Evolutionary conservation across 2,888 invertebrate genomes (phyloP).

Genomic region (Argyresthia albistria): DNA sequence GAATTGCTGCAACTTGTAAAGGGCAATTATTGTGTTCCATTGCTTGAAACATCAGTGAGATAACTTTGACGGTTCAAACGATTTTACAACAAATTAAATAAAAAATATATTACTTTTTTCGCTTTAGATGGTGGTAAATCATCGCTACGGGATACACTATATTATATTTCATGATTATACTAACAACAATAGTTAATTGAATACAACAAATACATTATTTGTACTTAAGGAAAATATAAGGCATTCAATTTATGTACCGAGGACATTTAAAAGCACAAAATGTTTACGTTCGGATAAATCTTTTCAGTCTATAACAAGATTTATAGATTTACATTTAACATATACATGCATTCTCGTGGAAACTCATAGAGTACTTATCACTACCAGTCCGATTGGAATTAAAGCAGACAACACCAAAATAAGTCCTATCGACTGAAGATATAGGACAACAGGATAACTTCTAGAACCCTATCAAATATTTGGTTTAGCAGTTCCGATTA

Average conservation of each 20-base stretch:
- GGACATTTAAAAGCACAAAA: background rate
- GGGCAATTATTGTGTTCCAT: background rate
- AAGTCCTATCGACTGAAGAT: no score
- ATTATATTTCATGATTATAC: slow-evolving; percentile 5
- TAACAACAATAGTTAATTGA: slow-evolving; percentile 19
- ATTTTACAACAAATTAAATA: background rate
- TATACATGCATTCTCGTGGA: background rate
- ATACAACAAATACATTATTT: slow-evolving; percentile 32
- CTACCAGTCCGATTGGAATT: no score
- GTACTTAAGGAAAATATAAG: slow-evolving; percentile 50
- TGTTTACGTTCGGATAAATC: background rate
- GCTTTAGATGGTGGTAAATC: slow-evolving; percentile 9
- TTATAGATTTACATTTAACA: background rate
- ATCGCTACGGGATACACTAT: slow-evolving; percentile 19
- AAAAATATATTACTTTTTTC: background rate
- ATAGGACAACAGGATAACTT: no score
- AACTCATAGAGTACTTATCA: background rate
- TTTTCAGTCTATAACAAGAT: slow-evolving; percentile 1
- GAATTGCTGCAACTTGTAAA: background rate
- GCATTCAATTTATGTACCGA: slow-evolving; percentile 44
- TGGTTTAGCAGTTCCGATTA: background rate
- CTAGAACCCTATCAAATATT: background rate
- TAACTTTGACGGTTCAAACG: background rate
- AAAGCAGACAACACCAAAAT: no score
- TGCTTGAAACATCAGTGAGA: background rate